Evolutionary conservation across 2,797 vertebrate species (phyloP).

Genomic region (Erithacus rubecula): DNA sequence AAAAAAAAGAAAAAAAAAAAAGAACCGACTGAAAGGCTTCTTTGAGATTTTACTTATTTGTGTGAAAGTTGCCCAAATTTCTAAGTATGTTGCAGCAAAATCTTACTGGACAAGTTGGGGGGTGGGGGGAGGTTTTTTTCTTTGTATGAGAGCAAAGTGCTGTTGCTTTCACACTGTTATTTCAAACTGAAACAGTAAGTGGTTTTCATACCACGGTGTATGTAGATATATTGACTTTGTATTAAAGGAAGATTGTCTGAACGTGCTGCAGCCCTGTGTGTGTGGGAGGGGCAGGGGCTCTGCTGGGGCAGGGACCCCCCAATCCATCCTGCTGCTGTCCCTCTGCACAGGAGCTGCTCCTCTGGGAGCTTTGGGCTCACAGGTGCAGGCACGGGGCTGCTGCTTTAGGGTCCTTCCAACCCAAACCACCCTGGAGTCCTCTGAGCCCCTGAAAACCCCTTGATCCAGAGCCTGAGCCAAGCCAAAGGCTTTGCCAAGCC

Average conservation of each 20-base stretch:
- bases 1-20: neutral
- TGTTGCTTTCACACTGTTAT: slow-evolving; percentile 91
- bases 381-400: too few relatives aligned
- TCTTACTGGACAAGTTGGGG: slow-evolving; percentile 44
- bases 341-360: fast-evolving
- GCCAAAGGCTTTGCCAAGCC: fast-evolving
- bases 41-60: slow-evolving; percentile 77
- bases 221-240: slow-evolving; percentile 99
- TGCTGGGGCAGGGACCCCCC: fast-evolving
- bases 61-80: slow-evolving; percentile 80
- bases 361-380: neutral
- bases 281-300: neutral
- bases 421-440: neutral
- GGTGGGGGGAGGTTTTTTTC: slow-evolving; percentile 67
- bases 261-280: slow-evolving; percentile 29
- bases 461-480: neutral
- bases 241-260: slow-evolving; percentile 99
- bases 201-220: slow-evolving; percentile 93
- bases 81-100: slow-evolving; percentile 69
- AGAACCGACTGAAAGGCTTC: slow-evolving; percentile 32
- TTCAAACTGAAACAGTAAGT: slow-evolving; percentile 91
- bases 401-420: too few relatives aligned
- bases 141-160: slow-evolving; percentile 90
- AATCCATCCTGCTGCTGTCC: neutral
- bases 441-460: neutral